Percentiles rank a stretch among this genome's conserved stretches.
Evolutionary conservation across 2,113 vertebrate genomes (phyloP).

Genomic region (Geococcyx californianus): DNA sequence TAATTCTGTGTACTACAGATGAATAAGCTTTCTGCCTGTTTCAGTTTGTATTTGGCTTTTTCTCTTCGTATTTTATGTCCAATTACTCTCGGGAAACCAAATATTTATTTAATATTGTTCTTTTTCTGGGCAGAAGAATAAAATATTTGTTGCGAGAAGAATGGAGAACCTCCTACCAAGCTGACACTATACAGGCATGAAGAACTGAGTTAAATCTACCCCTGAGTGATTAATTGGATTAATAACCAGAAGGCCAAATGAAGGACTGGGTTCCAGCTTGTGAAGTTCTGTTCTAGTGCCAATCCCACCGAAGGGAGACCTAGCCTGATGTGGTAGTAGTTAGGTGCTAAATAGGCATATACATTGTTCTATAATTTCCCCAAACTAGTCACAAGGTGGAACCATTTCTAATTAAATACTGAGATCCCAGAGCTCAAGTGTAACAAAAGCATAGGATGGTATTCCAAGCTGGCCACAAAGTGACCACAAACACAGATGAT

Average conservation of each 20-base stretch:
- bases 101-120: conserved; percentile 17
- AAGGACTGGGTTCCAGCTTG: conserved; percentile 14
- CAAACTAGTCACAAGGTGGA: neutral
- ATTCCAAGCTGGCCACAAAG: neutral
- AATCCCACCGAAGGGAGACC: neutral
- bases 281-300: neutral
- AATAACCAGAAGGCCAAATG: conserved; percentile 43
- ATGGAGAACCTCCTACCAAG: conserved; percentile 6
- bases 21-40: neutral
- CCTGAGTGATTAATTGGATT: conserved; percentile 49
- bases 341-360: neutral
- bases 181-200: neutral
- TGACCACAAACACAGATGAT: neutral
- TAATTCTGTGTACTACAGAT: neutral
- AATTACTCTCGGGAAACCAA: neutral
- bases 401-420: neutral
- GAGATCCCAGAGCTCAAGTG: neutral
- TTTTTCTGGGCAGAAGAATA: conserved; percentile 22
- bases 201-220: conserved; percentile 26
- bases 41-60: conserved; percentile 18
- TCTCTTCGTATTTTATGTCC: neutral
- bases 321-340: neutral
- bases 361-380: neutral
- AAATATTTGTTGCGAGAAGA: neutral
- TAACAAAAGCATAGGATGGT: neutral